phyloP scores from a whole-genome alignment of 1,140 invertebrate genomes.

The Drosophila subpulchrella region DNA sequence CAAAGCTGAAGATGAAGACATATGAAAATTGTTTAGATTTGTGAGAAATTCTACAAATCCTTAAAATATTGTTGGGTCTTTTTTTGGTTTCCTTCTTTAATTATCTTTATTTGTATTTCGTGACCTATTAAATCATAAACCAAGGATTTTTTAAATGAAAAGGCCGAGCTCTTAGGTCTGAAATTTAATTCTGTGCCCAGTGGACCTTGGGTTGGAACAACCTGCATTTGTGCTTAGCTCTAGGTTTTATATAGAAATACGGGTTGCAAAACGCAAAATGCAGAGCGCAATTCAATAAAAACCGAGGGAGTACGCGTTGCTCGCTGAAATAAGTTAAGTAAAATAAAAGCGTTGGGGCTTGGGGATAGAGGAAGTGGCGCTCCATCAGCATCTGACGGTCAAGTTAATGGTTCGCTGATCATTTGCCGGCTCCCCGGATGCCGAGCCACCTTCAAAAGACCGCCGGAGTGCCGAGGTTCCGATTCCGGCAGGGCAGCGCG shows the following conservation, averaged over 20 bases:
- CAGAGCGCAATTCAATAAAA: slow-evolving; percentile 54
- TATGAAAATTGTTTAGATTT: not conserved
- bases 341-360: slow-evolving; percentile 3
- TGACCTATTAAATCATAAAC: not conserved
- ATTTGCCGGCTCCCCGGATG: slow-evolving; percentile 4
- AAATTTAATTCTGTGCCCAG: slow-evolving; percentile 55
- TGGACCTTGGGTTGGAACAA: slow-evolving; percentile 38
- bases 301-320: slow-evolving; percentile 27
- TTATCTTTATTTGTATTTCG: not conserved
- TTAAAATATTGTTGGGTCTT: not conserved
- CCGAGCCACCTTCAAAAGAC: slow-evolving; percentile 18
- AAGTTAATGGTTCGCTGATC: slow-evolving; percentile 69
- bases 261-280: slow-evolving; percentile 4
- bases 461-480: slow-evolving; percentile 18
- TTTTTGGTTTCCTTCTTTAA: not conserved
- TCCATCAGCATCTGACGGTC: slow-evolving; percentile 63
- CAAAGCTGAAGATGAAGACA: no score
- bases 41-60: not conserved
- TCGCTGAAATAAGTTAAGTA: slow-evolving; percentile 22
- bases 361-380: not conserved
- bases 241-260: slow-evolving; percentile 23
- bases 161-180: slow-evolving; percentile 1
- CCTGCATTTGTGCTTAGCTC: slow-evolving; percentile 13
- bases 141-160: not conserved
- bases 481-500: slow-evolving; percentile 2